Evolutionary conservation across 2,797 vertebrate species (phyloP), one percentile per base, ranked within the genome.

Genomic region (Masticophis lateralis): DNA sequence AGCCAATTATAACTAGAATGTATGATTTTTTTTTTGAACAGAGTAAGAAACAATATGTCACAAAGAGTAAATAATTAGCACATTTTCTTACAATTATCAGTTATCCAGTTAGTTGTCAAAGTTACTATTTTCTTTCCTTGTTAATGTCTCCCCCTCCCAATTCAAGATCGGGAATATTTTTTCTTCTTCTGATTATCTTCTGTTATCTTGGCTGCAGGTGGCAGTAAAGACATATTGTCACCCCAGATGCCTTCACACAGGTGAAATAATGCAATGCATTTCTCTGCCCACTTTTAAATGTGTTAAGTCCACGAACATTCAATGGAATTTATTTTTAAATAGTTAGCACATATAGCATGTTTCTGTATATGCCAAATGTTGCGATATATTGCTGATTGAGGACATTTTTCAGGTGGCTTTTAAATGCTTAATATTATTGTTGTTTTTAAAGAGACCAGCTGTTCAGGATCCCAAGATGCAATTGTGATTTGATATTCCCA

Each of bases 11-110:
- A 95, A 56, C 95, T 96, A 95, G n/a, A 56, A 92, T 63, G 11
- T 88, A 93, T 95, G 92, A 91, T 83, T 96, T 96, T 69, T 51
- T 27, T 51, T 27, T 32, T 96, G 37, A 86, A 93, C 93, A 55
- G 79, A 92, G 95, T 95, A 96, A 93, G 93, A 94, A 95, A 95
- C 90, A 12, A 87, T 89, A 91, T 94, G 22, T 95, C 57, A 94
- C 47, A 2, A 37, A 95, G 90, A 87, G 51, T 83, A 83, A 89
- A 69, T 66, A 66, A 53, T 79, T 95, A 66, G 95, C 83, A 93
- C 47, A 56, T 95, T 93, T 91, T 55, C 57, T 94, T 59, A 57
- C 92, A 90, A 55, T 4, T 94, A 91, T 88, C 90, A 94, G 89
- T 79, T 90, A 60, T 93, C 59, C 95, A 61, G 22, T 25, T 88